phyloP scores from a whole-genome alignment of 1,140 invertebrate species.

The Cherax quadricarinatus region DNA sequence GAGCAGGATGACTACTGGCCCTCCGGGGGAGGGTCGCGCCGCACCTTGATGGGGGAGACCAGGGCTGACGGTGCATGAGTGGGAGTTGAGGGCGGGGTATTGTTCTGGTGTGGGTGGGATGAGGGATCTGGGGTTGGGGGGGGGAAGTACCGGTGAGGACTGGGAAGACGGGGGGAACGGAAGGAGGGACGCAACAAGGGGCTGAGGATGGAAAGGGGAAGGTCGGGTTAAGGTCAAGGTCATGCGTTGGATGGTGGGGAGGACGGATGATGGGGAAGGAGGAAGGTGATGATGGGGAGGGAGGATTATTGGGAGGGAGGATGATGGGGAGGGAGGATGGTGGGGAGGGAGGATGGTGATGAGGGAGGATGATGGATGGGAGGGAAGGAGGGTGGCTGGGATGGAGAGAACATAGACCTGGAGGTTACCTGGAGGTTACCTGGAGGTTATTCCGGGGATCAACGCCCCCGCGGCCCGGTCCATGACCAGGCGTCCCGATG shows the following conservation, averaged over 20 bases:
- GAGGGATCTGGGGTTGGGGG: no score
- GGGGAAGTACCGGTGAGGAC: not conserved
- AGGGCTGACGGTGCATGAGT: no score
- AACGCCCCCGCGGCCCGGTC: no score
- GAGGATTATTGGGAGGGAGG: not conserved
- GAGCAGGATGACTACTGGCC: conserved; percentile 4
- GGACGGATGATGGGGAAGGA: not conserved
- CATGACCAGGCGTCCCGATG: no score
- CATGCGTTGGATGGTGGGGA: not conserved
- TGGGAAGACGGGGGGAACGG: not conserved
- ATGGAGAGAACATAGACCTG: not conserved
- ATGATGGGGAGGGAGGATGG: not conserved
- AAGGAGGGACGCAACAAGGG: not conserved
- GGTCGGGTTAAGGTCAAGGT: not conserved
- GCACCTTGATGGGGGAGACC: not conserved
- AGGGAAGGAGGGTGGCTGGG: not conserved
- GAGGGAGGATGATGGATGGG: not conserved
- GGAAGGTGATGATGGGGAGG: not conserved
- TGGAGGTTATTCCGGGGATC: no score
- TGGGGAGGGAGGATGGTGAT: not conserved
- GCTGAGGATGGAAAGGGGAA: not conserved
- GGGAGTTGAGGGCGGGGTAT: no score
- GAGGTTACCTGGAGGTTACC: not conserved
- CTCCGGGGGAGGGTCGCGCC: not conserved
- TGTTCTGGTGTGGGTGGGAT: not conserved